Evolutionary conservation across 2,113 vertebrate species (phyloP), one percentile per base, ranked within the genome.

Genomic region (Baryphthengus martii): DNA sequence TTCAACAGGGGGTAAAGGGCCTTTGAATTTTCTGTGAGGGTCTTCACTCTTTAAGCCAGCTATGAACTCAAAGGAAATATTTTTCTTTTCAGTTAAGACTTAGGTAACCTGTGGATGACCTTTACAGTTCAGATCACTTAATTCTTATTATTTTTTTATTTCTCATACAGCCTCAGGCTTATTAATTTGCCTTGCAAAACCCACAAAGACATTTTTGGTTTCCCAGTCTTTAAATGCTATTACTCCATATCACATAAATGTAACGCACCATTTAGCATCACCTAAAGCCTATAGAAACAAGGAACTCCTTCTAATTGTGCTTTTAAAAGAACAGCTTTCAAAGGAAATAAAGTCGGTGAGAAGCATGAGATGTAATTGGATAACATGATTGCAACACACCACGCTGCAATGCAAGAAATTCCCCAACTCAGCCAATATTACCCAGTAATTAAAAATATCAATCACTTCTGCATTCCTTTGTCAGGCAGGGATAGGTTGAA

Each of bases 381-480:
- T 79, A 90, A 89, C 33, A 40, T 47, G 61, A 59, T 35, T 79
- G 72, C 68, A 82, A 86, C n/a, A 45, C 24, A 85, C 40, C 39
- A 35, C 56, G 61, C 40, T 7, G 37, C 29, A 84, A 76, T 63
- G 44, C 47, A 75, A 85, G 80, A 90, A 83, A 92, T 84, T 77
- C 58, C 78, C 50, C 55, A 88, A 70, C 78, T 94, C 79, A 70
- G 82, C 53, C 80, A 92, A 24, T 65, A 81, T 81, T 73, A 56
- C 63, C 25, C 52, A 47, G 56, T 94, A 95, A 85, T 79, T 96
- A 96, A 86, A 94, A 96, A 61, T 66, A 95, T 87, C 84, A 83
- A 74, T 88, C 79, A 94, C 63, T 95, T 87, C 63, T 88, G 37
- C 37, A 90, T 80, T 88, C 53, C 86, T 96, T 79, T 93, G 71